These are phyloP conservation scores for Eupithecia abbreviata DNA, from an alignment of 2,888 invertebrate genomes.

Conservation along the genomic window DNA sequence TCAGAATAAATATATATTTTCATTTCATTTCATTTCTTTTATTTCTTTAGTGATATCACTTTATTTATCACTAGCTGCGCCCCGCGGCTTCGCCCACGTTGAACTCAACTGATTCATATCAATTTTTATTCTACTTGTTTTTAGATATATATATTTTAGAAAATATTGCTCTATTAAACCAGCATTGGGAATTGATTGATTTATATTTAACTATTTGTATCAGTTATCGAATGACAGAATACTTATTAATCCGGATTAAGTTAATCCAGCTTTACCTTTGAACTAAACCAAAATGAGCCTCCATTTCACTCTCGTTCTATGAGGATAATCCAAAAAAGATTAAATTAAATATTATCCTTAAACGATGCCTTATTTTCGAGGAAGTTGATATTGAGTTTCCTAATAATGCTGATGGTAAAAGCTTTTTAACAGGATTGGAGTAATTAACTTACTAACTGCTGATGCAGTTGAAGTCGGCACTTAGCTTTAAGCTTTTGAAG, in stretches of 20 bases:
- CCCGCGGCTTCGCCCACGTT: too few relatives aligned
- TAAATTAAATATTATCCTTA: constrained; percentile 1
- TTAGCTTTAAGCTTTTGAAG: constrained; percentile 2
- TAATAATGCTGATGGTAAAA: constrained; percentile 11
- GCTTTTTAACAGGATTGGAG: constrained; percentile 17
- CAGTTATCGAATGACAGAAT: too few relatives aligned
- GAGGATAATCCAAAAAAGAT: constrained; percentile 8
- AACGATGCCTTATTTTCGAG: constrained; percentile 2
- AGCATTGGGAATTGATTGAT: too few relatives aligned
- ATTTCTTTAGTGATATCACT: neutral
- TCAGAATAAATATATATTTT: too few relatives aligned
- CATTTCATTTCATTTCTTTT: too few relatives aligned
- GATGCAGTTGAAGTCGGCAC: neutral
- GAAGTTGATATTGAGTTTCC: constrained; percentile 15
- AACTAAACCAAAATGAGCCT: neutral
- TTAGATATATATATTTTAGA: too few relatives aligned
- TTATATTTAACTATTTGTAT: too few relatives aligned
- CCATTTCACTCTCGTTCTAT: neutral
- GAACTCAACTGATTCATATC: too few relatives aligned
- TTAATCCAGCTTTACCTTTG: neutral
- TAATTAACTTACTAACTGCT: constrained; percentile 13
- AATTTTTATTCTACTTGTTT: too few relatives aligned
- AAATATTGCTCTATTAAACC: too few relatives aligned
- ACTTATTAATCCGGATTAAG: neutral
- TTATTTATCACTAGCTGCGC: neutral